Conservation (phyloP, 2,113 vertebrate genomes). For the Baryphthengus martii region DNA sequence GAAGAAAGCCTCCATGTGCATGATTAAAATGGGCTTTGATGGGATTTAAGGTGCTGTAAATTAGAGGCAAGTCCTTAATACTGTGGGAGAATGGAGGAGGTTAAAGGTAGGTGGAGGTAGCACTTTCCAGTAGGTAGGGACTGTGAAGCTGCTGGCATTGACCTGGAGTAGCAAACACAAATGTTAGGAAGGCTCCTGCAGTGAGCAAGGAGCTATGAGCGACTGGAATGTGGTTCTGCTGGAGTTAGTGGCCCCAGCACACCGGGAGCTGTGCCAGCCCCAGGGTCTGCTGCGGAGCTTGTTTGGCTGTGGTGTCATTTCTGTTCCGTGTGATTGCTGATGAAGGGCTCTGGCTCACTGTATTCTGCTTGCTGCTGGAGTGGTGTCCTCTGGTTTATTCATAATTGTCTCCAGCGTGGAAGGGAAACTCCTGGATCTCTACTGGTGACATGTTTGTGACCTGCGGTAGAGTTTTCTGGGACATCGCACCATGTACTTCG, state of each 20-base stretch:
- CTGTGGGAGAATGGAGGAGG: fast-evolving
- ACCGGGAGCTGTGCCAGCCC: background rate
- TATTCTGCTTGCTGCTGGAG: background rate
- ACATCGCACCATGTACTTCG: background rate
- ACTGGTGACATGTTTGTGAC: background rate
- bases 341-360: background rate
- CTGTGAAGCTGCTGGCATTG: background rate
- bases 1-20: fast-evolving
- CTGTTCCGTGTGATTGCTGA: background rate
- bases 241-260: background rate
- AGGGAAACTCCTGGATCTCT: background rate
- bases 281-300: background rate
- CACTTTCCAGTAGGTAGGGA: background rate
- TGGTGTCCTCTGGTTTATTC: background rate
- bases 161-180: background rate
- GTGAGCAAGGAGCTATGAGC: background rate
- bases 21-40: background rate
- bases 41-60: background rate
- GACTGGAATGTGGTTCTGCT: background rate
- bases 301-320: background rate
- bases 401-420: background rate
- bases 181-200: background rate
- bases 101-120: fast-evolving
- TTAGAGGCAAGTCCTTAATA: background rate
- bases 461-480: background rate